phyloP scores from a whole-genome alignment of 2,797 vertebrate species.

The Notamacropus eugenii region DNA sequence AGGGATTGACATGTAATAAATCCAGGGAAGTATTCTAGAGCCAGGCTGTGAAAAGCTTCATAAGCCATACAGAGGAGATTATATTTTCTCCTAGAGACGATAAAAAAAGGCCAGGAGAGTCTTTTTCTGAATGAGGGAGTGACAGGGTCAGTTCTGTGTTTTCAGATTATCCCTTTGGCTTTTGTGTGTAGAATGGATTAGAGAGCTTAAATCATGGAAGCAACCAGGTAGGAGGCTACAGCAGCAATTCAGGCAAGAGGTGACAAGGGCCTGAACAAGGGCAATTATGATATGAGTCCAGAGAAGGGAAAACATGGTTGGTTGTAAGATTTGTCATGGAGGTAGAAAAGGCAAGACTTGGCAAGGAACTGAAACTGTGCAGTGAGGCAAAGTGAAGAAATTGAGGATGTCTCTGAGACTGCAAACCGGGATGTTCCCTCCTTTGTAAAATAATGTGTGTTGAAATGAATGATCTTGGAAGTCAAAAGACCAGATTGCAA shows the following conservation, averaged over 20 bases:
- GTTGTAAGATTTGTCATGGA: background rate
- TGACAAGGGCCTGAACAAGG: background rate
- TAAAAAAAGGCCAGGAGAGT: background rate
- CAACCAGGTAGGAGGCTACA: background rate
- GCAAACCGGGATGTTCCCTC: background rate
- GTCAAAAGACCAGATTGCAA: background rate
- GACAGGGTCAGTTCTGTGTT: background rate
- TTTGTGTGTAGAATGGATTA: background rate
- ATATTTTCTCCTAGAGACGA: background rate
- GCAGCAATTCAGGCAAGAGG: background rate
- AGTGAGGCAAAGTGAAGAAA: background rate
- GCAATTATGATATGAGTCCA: background rate
- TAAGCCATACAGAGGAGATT: background rate
- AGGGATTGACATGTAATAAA: background rate
- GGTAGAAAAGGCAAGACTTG: background rate
- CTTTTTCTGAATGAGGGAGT: background rate
- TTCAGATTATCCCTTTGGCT: background rate
- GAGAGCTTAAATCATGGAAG: background rate
- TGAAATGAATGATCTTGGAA: background rate
- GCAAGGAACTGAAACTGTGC: background rate
- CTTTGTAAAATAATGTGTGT: background rate
- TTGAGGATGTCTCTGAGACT: background rate
- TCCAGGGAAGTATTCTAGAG: background rate
- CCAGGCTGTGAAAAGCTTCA: background rate
- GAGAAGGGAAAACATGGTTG: background rate